Evolutionary conservation across 2,113 vertebrate genomes (phyloP), one percentile per base, ranked within the genome.

Genomic region (Hippoglossus stenolepis): DNA sequence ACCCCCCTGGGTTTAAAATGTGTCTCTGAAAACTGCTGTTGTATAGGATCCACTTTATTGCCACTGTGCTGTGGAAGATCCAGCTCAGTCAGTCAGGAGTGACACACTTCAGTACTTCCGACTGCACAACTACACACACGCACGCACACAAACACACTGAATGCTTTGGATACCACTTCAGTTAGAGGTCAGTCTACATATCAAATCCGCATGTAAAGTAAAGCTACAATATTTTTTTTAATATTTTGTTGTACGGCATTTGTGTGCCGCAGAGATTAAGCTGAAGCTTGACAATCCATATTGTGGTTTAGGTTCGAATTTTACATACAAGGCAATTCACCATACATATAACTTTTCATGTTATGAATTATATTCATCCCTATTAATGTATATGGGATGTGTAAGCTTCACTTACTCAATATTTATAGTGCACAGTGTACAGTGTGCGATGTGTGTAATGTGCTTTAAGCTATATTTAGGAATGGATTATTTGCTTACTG

Each of bases 31-130:
- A 90, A 77, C 53, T 80, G 76, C 62, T 77, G 73, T 63, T 85
- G 79, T 90, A 65, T 71, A 76, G 74, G 70, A 84, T 38, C 15
- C 59, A 75, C 54, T 85, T 87, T 87, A 90, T 89, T 71, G 79
- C 75, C 77, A 75, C 35, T 58, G 63, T 23, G 28, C 40, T 75
- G 53, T 61, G 65, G 59, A 80, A 80, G 65, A 84, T 77, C 75
- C 77, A 79, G 31, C 70, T 81, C 64, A 83, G 82, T 80, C 57
- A 82, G 69, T 66, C 28, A 43, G 45, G 47, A 87, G 72, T 75
- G 75, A 80, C 59, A 83, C 57, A 76, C 63, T 75, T 79, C 75
- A 78, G 12, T 72, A 47, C 45, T 78, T 78, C 71, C 20, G 65
- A 75, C 62, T 75, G 74, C 75, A 85, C 70, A 82, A 73, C 54